Conservation (phyloP, 1,140 invertebrate species). For the Trichomalopsis sarcophagae region DNA sequence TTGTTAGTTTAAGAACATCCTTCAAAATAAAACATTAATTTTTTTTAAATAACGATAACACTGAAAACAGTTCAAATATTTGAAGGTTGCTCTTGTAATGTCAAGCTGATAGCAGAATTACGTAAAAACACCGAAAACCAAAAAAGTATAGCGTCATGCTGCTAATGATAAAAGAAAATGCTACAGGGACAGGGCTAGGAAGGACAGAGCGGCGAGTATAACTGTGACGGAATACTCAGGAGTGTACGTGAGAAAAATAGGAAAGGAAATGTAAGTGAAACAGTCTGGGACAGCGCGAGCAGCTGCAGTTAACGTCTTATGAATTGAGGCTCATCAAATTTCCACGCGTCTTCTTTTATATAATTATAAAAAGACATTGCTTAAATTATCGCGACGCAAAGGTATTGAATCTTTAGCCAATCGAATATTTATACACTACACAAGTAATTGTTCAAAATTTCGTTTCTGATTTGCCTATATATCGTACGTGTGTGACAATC, state of each 20-base stretch:
- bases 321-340: slow-evolving; percentile 59
- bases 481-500: not conserved
- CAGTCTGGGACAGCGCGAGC: slow-evolving; percentile 75
- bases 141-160: slow-evolving; percentile 9
- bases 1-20: not conserved
- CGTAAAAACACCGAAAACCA: not conserved
- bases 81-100: not conserved
- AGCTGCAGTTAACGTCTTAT: slow-evolving; percentile 76
- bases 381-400: slow-evolving; percentile 25
- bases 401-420: not conserved
- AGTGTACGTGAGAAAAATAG: slow-evolving; percentile 27
- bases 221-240: slow-evolving; percentile 24
- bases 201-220: not conserved
- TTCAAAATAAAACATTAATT: not conserved
- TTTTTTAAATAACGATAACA: too few relatives aligned
- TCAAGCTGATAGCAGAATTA: not conserved
- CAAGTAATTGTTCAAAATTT: not conserved
- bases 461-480: not conserved
- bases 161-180: slow-evolving; percentile 22
- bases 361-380: not conserved
- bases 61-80: not conserved
- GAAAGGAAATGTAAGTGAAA: slow-evolving; percentile 53
- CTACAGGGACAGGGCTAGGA: not conserved
- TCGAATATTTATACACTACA: not conserved
- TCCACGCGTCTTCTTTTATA: slow-evolving; percentile 44